phyloP scores from a whole-genome alignment of 2,797 vertebrate species.

The Saxicola maurus region DNA sequence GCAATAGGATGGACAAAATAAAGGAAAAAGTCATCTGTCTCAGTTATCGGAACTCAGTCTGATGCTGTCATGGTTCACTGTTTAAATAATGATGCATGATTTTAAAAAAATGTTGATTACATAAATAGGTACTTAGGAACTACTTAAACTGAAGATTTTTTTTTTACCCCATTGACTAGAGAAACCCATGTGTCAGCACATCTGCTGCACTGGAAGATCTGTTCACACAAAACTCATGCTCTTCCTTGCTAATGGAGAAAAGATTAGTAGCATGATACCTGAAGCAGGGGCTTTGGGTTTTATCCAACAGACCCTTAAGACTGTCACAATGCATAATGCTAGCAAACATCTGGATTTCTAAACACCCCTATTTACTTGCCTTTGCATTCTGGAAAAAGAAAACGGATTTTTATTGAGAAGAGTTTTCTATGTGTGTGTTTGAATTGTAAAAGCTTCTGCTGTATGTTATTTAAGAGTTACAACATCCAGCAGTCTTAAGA shows the following conservation, averaged over 20 bases:
- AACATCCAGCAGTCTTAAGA: not conserved
- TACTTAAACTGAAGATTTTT: constrained; percentile 43
- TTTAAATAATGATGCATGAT: not conserved
- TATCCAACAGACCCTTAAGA: not conserved
- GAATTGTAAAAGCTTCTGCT: not conserved
- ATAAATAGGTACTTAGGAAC: constrained; percentile 26
- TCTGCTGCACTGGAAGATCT: constrained; percentile 36
- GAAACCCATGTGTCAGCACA: constrained; percentile 41
- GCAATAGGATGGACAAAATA: not conserved
- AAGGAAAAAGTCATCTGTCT: not conserved
- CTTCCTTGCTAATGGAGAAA: not conserved
- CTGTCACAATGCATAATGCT: not conserved
- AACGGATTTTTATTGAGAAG: not conserved
- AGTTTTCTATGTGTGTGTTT: not conserved
- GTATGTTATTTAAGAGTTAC: not conserved
- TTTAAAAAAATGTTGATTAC: not conserved
- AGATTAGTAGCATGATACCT: not conserved
- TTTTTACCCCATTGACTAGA: constrained; percentile 35
- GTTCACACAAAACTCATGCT: not conserved
- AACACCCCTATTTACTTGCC: not conserved
- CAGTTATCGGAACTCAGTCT: not conserved
- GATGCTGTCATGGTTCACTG: not conserved
- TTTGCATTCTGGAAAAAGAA: not conserved
- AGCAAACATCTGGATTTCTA: not conserved
- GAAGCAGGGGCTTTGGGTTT: not conserved